A percentile compares a stretch with the other conserved stretches of the same genome.
These are phyloP conservation scores for Siniperca scherzeri DNA, from an alignment of 2,797 vertebrate genomes.

Conservation along the genomic window DNA sequence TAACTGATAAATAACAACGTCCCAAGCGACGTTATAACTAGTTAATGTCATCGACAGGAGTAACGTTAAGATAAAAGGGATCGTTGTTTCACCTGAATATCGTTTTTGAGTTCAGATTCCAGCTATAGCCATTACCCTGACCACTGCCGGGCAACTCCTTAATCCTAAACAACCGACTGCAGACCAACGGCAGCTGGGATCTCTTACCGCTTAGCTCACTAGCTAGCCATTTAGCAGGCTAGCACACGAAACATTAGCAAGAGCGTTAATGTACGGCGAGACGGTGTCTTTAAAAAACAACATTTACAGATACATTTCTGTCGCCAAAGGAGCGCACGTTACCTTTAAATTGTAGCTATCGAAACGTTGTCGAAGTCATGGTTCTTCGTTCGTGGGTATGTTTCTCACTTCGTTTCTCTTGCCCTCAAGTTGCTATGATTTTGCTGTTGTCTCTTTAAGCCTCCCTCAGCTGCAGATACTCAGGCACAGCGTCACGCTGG, in stretches of 20 bases:
- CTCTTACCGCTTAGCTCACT: constrained; percentile 66
- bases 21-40: constrained; percentile 27
- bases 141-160: constrained; percentile 84
- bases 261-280: constrained; percentile 48
- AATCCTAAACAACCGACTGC: constrained; percentile 81
- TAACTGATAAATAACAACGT: constrained; percentile 58
- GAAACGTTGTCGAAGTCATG: constrained; percentile 71
- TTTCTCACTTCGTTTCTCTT: constrained; percentile 68
- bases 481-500: constrained; percentile 77
- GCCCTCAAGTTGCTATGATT: constrained; percentile 77
- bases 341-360: constrained; percentile 75
- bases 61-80: neutral
- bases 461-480: constrained; percentile 68
- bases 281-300: constrained; percentile 34
- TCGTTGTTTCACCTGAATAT: constrained; percentile 55
- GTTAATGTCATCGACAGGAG: constrained; percentile 21
- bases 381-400: constrained; percentile 57
- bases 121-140: constrained; percentile 54
- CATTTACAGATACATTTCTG: neutral
- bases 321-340: constrained; percentile 48
- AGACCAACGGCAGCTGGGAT: constrained; percentile 58
- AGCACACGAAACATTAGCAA: constrained; percentile 64
- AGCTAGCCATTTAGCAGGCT: constrained; percentile 75
- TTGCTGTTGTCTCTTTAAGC: constrained; percentile 89
- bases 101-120: constrained; percentile 54